Evolutionary conservation across 2,797 vertebrate genomes (phyloP).

Genomic region (Lepus oiostolus): DNA sequence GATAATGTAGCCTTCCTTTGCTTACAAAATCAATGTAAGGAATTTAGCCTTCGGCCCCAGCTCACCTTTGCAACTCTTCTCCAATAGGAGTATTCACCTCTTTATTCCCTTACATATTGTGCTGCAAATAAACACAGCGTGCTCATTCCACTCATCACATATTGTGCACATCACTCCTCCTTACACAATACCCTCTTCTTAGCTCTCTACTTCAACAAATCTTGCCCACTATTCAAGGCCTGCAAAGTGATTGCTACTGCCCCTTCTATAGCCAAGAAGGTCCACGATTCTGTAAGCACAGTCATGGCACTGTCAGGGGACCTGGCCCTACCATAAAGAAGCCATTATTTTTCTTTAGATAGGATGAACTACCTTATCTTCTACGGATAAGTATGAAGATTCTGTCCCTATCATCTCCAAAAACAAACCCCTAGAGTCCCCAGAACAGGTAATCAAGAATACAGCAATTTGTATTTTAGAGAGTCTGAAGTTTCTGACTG

Average conservation of each 20-base stretch:
- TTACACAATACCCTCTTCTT: neutral
- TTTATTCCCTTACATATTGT: neutral
- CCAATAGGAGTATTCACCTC: neutral
- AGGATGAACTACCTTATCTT: neutral
- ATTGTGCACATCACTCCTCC: neutral
- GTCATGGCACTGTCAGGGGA: neutral
- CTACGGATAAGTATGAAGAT: neutral
- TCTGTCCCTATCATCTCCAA: neutral
- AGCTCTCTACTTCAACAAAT: conserved; percentile 1
- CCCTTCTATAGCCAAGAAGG: neutral
- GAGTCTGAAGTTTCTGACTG: neutral
- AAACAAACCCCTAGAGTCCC: neutral
- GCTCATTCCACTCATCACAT: neutral
- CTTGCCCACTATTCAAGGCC: neutral
- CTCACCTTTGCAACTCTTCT: neutral
- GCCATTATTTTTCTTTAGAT: neutral
- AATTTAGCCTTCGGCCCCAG: neutral
- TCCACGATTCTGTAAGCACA: conserved; percentile 10
- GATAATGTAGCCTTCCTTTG: neutral
- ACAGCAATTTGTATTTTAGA: neutral
- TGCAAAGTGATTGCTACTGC: neutral
- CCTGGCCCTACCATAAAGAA: neutral
- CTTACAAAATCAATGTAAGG: neutral
- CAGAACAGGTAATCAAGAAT: neutral
- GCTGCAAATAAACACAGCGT: neutral